Evolutionary conservation across 2,797 vertebrate genomes (phyloP).

Genomic region (Sciurus vulgaris): DNA sequence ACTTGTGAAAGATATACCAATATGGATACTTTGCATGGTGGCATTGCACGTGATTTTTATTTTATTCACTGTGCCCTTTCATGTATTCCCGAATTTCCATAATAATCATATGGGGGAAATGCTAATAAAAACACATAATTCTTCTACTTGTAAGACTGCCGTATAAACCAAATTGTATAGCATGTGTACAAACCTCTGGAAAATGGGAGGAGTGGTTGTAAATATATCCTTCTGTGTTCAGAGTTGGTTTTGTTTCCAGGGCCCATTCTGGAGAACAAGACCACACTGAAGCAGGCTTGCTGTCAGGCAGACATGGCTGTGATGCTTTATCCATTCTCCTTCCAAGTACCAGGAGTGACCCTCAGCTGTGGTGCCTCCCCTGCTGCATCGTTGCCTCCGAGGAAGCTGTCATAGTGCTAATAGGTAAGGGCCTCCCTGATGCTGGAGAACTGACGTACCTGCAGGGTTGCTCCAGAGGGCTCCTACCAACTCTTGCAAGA

Average conservation of each 20-base stretch:
- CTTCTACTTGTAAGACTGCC: not conserved
- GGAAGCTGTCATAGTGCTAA: not conserved
- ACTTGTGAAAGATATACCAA: not conserved
- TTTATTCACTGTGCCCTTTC: conserved; percentile 31
- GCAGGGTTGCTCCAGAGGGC: fast-evolving
- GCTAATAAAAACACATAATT: conserved; percentile 1
- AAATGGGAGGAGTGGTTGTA: not conserved
- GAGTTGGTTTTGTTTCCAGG: not conserved
- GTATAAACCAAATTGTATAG: conserved; percentile 16
- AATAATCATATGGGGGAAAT: conserved; percentile 34
- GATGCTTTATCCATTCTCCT: not conserved
- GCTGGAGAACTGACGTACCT: not conserved
- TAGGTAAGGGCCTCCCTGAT: not conserved
- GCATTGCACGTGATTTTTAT: not conserved
- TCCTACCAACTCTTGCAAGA: not conserved
- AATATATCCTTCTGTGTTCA: not conserved
- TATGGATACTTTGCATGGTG: not conserved
- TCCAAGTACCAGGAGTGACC: not conserved
- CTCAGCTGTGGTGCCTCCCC: not conserved
- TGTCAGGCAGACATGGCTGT: not conserved
- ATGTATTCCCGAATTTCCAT: conserved; percentile 38
- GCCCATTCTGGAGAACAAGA: not conserved
- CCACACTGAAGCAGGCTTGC: not conserved
- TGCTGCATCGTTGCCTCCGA: not conserved
- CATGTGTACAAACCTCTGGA: not conserved